phyloP scores from a whole-genome alignment of 2,888 invertebrate species.

The Synanthedon vespiformis region DNA sequence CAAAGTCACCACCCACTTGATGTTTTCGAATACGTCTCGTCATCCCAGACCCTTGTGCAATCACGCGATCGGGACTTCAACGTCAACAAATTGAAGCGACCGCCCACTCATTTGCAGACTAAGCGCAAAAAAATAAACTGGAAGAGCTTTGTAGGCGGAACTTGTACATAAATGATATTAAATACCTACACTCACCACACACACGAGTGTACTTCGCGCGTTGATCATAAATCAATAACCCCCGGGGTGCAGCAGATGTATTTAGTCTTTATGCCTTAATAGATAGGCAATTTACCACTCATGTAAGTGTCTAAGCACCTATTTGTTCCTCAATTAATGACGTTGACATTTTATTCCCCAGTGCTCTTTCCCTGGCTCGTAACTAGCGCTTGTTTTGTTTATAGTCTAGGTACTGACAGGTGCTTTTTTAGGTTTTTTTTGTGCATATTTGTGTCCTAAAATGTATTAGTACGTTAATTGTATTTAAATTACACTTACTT shows the following conservation, averaged over 20 bases:
- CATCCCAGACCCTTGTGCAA: constrained; percentile 39
- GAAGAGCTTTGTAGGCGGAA: neutral
- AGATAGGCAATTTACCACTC: neutral
- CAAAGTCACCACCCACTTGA: constrained; percentile 28
- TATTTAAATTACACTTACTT: too few species aligned
- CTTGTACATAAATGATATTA: neutral
- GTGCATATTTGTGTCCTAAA: too few species aligned
- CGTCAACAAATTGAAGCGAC: constrained; percentile 49
- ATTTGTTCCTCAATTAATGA: neutral
- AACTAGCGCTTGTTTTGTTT: too few species aligned
- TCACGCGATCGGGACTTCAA: constrained; percentile 44
- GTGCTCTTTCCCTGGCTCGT: neutral
- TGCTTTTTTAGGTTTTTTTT: too few species aligned
- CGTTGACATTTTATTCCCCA: neutral
- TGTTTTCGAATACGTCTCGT: constrained; percentile 12
- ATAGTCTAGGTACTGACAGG: too few species aligned
- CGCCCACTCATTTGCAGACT: constrained; percentile 35
- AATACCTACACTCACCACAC: neutral
- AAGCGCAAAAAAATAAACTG: neutral
- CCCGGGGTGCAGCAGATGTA: neutral
- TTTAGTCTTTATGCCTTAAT: neutral
- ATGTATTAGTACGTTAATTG: too few species aligned
- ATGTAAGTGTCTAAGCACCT: neutral
- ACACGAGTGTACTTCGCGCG: neutral
- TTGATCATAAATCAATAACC: neutral